These are phyloP conservation scores for Eretmocerus hayati DNA, from an alignment of 2,888 invertebrate species.

Conservation along the genomic window DNA sequence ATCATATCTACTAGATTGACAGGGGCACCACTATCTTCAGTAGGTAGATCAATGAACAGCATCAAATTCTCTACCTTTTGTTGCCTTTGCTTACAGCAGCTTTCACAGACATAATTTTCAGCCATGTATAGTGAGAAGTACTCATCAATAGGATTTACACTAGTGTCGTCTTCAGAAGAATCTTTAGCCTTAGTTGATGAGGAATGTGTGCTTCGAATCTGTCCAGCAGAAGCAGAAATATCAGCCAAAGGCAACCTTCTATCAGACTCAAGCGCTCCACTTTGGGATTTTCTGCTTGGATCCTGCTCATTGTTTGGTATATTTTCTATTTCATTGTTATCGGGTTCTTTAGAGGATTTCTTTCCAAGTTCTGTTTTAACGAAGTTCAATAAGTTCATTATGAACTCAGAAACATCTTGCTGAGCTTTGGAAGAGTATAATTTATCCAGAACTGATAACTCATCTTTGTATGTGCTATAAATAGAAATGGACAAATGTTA, in stretches of 20 bases:
- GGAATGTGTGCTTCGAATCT: conserved; percentile 6
- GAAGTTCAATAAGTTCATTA: conserved; percentile 36
- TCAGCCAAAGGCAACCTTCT: conserved; percentile 31
- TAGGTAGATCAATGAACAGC: conserved; percentile 34
- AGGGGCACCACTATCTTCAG: conserved; percentile 23
- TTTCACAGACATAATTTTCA: conserved; percentile 33
- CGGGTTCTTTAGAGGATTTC: conserved; percentile 18
- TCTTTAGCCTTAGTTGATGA: conserved; percentile 13
- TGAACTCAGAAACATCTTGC: conserved; percentile 40
- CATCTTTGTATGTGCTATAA: conserved; percentile 32
- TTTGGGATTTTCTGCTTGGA: conserved; percentile 18
- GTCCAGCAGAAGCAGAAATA: conserved; percentile 24
- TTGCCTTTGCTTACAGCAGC: conserved; percentile 32
- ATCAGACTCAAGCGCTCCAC: conserved; percentile 20
- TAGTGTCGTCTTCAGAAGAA: conserved; percentile 9
- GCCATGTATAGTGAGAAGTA: conserved; percentile 34
- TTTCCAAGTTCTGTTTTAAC: conserved; percentile 34
- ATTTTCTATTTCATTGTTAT: conserved; percentile 29
- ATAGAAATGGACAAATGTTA: background rate
- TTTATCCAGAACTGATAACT: conserved; percentile 30
- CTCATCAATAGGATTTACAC: conserved; percentile 33
- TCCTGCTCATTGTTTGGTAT: conserved; percentile 29
- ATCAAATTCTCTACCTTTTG: conserved; percentile 36
- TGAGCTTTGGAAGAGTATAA: conserved; percentile 37
- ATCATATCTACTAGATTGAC: conserved; percentile 30